These are phyloP conservation scores for Elymnias hypermnestra DNA, from an alignment of 1,140 invertebrate species.

Conservation along the genomic window DNA sequence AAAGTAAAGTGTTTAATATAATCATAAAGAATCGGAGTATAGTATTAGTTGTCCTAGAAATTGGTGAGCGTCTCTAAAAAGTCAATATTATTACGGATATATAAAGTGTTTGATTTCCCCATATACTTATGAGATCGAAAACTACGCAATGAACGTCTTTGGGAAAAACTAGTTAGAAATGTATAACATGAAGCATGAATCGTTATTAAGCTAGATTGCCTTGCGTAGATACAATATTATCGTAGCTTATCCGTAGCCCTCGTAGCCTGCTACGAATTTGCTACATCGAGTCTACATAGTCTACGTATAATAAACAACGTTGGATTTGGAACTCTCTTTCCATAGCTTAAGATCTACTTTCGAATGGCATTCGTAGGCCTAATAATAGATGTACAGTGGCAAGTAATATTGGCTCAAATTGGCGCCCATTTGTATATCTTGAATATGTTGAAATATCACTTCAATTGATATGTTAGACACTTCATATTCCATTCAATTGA, in stretches of 20 bases:
- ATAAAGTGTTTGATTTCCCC: too few species aligned
- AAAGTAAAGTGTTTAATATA: too few species aligned
- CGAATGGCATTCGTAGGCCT: not conserved
- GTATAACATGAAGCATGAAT: not conserved
- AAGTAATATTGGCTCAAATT: slow-evolving; percentile 6
- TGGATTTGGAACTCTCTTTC: not conserved
- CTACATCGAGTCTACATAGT: slow-evolving; percentile 21
- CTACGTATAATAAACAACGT: too few species aligned
- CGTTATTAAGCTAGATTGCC: not conserved
- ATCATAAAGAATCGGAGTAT: too few species aligned
- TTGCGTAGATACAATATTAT: not conserved
- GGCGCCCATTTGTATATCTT: slow-evolving; percentile 7
- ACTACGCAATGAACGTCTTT: too few species aligned
- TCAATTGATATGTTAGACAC: too few species aligned
- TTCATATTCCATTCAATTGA: too few species aligned
- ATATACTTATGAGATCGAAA: too few species aligned
- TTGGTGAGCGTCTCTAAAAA: too few species aligned
- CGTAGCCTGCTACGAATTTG: slow-evolving; percentile 20
- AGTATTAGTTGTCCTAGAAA: too few species aligned
- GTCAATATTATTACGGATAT: too few species aligned
- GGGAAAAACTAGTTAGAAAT: too few species aligned
- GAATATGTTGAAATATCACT: not conserved
- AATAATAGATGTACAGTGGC: slow-evolving; percentile 9
- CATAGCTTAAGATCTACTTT: not conserved
- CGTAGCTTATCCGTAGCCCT: slow-evolving; percentile 4